Conservation (phyloP, 2,888 invertebrate species). For the Zelleria hepariella region DNA sequence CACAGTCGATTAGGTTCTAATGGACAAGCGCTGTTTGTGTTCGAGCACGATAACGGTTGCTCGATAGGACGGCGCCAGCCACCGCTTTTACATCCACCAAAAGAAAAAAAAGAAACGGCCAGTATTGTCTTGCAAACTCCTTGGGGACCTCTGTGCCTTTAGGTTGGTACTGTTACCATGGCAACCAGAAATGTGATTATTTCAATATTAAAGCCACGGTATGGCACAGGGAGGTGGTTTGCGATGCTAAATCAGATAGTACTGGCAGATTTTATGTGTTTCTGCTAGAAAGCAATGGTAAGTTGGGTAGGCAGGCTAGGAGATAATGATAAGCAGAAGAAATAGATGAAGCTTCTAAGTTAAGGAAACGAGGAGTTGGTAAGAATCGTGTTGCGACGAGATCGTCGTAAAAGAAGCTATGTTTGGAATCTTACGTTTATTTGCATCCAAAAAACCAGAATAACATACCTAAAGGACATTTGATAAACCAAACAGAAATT, state of each 20-base stretch:
- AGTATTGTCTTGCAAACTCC: neutral
- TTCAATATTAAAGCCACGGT: neutral
- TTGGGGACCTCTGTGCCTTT: neutral
- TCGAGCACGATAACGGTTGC: slow-evolving; percentile 53
- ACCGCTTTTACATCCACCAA: slow-evolving; percentile 46
- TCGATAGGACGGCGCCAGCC: slow-evolving; percentile 70
- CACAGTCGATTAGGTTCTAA: slow-evolving; percentile 71
- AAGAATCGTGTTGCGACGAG: too few relatives aligned
- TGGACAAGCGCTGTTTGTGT: slow-evolving; percentile 71
- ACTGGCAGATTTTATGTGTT: neutral
- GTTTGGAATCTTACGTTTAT: too few relatives aligned
- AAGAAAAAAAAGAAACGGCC: slow-evolving; percentile 20
- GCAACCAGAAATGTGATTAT: neutral
- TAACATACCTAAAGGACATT: too few relatives aligned
- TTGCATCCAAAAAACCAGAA: too few relatives aligned
- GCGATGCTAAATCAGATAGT: neutral
- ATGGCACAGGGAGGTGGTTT: neutral
- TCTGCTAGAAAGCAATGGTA: neutral
- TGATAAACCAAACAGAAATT: too few relatives aligned
- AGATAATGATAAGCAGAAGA: neutral
- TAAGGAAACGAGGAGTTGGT: neutral
- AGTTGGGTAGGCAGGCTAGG: neutral
- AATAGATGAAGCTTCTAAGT: neutral
- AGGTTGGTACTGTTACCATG: neutral
- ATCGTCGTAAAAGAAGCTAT: too few relatives aligned